Evolutionary conservation across 2,797 vertebrate genomes (phyloP).

Genomic region (Chelon auratus): DNA sequence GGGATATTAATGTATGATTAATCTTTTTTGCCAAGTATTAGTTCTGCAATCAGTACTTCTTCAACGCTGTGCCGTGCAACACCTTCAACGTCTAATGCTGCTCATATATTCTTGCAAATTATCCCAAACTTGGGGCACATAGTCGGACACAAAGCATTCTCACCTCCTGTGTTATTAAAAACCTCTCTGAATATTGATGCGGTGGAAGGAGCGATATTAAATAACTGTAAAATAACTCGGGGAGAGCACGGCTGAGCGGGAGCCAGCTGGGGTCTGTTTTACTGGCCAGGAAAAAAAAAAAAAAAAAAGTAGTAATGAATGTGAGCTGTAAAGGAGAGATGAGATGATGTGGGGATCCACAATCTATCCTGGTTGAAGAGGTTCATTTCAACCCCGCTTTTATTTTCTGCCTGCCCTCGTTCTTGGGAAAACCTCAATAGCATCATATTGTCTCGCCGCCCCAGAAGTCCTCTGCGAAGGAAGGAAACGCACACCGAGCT

Average conservation of each 20-base stretch:
- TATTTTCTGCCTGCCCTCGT: constrained; percentile 28
- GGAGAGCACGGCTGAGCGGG: constrained; percentile 6
- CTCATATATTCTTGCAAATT: constrained; percentile 6
- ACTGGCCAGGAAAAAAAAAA: constrained; percentile 3
- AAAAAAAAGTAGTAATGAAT: constrained; percentile 29
- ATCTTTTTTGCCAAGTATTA: constrained; percentile 3
- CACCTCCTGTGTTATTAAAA: constrained; percentile 4
- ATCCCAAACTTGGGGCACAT: constrained; percentile 21
- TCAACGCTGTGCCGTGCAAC: not conserved
- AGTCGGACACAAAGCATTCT: constrained; percentile 12
- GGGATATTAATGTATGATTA: constrained; percentile 21
- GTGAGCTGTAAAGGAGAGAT: constrained; percentile 18
- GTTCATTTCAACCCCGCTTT: constrained; percentile 25
- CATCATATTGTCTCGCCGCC: constrained; percentile 7
- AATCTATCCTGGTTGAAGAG: constrained; percentile 21
- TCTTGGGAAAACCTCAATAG: constrained; percentile 24
- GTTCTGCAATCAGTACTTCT: constrained; percentile 18
- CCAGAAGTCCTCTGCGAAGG: constrained; percentile 3
- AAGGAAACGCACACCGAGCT: constrained; percentile 26
- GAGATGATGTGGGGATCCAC: constrained; percentile 5
- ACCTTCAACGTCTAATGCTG: not conserved
- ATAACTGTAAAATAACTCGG: constrained; percentile 7
- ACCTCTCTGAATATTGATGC: constrained; percentile 14
- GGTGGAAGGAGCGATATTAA: constrained; percentile 25
- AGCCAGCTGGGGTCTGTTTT: not conserved